Conservation (phyloP, 2,797 vertebrate genomes). For the Pteropus rufus region DNA sequence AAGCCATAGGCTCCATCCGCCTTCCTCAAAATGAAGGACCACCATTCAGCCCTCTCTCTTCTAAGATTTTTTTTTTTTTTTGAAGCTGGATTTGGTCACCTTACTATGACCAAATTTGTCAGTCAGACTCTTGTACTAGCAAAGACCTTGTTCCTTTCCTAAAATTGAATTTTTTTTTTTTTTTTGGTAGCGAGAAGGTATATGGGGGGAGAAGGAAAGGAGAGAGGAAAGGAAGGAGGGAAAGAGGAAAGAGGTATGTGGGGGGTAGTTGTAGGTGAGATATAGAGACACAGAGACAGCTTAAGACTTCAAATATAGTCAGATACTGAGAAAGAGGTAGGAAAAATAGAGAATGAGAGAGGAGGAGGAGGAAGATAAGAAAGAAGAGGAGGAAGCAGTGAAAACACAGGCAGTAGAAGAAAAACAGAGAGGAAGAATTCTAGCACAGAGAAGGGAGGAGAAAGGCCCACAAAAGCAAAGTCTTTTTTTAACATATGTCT, state of each 20-base stretch:
- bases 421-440: not conserved
- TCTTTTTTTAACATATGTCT: not conserved
- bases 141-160: conserved; percentile 21
- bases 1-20: not conserved
- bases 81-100: conserved; percentile 38
- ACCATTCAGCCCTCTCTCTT: not conserved
- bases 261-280: not conserved
- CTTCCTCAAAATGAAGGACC: not conserved
- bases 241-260: not conserved
- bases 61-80: not conserved
- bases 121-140: conserved; percentile 49
- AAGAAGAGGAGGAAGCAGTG: accelerated
- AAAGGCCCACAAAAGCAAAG: not conserved
- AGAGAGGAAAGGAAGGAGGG: not conserved
- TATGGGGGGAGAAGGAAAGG: not conserved
- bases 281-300: not conserved
- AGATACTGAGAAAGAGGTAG: not conserved
- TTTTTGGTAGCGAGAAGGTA: not conserved
- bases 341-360: not conserved
- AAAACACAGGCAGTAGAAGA: not conserved
- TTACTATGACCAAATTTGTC: conserved; percentile 62
- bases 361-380: not conserved
- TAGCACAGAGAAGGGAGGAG: too few species aligned
- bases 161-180: not conserved
- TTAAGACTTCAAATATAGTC: not conserved